Evolutionary conservation across 2,888 invertebrate genomes (phyloP).

Genomic region (Ptychoptera albimana): DNA sequence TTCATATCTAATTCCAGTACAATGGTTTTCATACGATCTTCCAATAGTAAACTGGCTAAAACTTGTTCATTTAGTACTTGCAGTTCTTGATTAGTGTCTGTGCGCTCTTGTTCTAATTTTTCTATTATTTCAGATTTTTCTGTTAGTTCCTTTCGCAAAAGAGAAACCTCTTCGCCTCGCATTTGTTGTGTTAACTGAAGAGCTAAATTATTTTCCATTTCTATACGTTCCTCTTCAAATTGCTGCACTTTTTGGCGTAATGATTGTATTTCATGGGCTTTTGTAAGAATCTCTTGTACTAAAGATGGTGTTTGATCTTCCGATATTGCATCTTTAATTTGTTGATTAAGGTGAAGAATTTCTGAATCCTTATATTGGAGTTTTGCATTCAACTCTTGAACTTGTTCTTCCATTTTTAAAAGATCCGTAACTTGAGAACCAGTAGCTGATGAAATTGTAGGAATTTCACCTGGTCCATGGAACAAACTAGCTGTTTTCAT

Average conservation of each 20-base stretch:
- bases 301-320: conserved; percentile 29
- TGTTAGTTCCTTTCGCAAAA: conserved; percentile 9
- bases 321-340: conserved; percentile 29
- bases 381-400: conserved; percentile 11
- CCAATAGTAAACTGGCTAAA: conserved; percentile 21
- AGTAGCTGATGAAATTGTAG: conserved; percentile 1
- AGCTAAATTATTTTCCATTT: conserved; percentile 24
- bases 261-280: conserved; percentile 29
- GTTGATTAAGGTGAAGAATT: conserved; percentile 23
- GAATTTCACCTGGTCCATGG: neutral
- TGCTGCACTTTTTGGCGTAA: conserved; percentile 30
- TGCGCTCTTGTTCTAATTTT: conserved; percentile 2
- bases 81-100: conserved; percentile 25
- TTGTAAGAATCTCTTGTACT: conserved; percentile 24
- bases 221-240: conserved; percentile 28
- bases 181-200: conserved; percentile 18
- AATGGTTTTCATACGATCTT: conserved; percentile 24
- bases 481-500: conserved; percentile 10
- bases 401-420: conserved; percentile 8
- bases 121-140: conserved; percentile 4
- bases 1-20: conserved; percentile 25
- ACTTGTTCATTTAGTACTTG: conserved; percentile 28
- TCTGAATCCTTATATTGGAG: conserved; percentile 26
- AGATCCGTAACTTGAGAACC: conserved; percentile 5
- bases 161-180: conserved; percentile 6